Evolutionary conservation across 2,113 vertebrate species (phyloP).

Genomic region (mouse (Mus musculus)): GRCm39 chr1:134079501-134080000

Average conservation of each 20-base stretch:
- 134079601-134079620: neutral
- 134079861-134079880: neutral
- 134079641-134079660: neutral
- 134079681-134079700: accelerated
- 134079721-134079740: neutral
- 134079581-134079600: constrained; percentile 69
- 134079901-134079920: neutral
- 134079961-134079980: neutral
- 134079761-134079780: neutral
- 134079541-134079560: neutral
- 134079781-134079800: neutral
- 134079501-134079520: neutral
- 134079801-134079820: neutral
- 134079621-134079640: accelerated
- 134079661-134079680: neutral
- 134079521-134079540: neutral
- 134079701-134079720: neutral
- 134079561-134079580: neutral
- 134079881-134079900: neutral
- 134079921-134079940: no score
- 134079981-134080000: neutral
- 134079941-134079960: neutral
- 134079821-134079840: neutral
- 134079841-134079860: neutral
- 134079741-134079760: neutral